Percentiles rank a stretch among this genome's conserved stretches.
phyloP scores from a whole-genome alignment of 30 jellyfish, hydroid and myxozoan species.

The Hydra vulgaris region DNA sequence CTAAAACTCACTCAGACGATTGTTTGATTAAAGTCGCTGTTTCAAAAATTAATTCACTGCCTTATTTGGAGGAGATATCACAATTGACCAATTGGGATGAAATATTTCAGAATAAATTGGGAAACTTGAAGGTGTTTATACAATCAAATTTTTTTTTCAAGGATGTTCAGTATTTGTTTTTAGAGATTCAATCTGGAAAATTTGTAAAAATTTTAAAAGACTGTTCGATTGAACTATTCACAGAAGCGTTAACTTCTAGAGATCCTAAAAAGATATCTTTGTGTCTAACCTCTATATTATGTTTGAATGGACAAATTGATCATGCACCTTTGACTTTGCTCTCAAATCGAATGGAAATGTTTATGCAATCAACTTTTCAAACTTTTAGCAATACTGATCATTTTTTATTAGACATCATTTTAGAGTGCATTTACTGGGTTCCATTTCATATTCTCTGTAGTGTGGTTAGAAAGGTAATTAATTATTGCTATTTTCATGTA shows the following conservation, averaged over 20 bases:
- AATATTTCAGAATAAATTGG: conserved; percentile 48
- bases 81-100: conserved; percentile 54
- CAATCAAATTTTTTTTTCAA: conserved; percentile 1
- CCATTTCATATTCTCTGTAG: conserved; percentile 49
- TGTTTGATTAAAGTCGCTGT: conserved; percentile 16
- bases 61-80: conserved; percentile 48
- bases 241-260: conserved; percentile 10
- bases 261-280: conserved; percentile 41
- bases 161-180: conserved; percentile 18
- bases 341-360: conserved; percentile 14
- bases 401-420: conserved; percentile 26
- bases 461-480: conserved; percentile 33
- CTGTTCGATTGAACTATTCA: conserved; percentile 35
- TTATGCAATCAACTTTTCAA: conserved; percentile 10
- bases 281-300: conserved; percentile 36
- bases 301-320: conserved; percentile 33
- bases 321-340: conserved; percentile 50
- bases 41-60: conserved; percentile 39
- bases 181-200: conserved; percentile 31
- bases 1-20: neutral
- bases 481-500: neutral
- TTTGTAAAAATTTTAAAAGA: conserved; percentile 30
- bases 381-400: neutral
- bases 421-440: conserved; percentile 43
- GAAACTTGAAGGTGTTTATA: conserved; percentile 36